phyloP scores from a whole-genome alignment of 2,113 vertebrate species.

The Neoarius graeffei region DNA sequence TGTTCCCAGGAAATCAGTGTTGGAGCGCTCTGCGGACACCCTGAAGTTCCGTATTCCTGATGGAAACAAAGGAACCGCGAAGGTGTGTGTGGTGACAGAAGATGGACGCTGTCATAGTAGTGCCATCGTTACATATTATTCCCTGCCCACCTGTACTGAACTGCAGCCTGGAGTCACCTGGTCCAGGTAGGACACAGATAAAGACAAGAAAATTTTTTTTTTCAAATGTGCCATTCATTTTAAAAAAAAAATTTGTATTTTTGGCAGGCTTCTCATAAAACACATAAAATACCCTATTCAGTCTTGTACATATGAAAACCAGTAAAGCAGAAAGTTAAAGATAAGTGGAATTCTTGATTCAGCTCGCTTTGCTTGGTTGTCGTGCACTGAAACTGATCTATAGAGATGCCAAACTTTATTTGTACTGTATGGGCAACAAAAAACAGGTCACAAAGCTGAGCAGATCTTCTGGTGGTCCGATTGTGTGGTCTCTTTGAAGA shows the following conservation, averaged over 20 bases:
- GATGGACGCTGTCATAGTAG: constrained; percentile 64
- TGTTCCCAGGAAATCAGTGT: constrained; percentile 69
- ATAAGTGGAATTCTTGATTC: background rate
- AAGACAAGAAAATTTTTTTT: background rate
- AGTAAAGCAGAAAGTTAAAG: background rate
- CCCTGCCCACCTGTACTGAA: constrained; percentile 69
- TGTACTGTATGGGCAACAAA: background rate
- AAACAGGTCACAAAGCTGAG: background rate
- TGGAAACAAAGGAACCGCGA: constrained; percentile 75
- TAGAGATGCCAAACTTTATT: background rate
- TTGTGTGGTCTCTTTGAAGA: background rate
- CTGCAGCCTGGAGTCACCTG: constrained; percentile 74
- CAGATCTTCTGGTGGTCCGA: background rate
- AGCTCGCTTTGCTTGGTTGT: background rate
- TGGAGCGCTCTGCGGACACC: constrained; percentile 65
- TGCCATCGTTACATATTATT: constrained; percentile 70
- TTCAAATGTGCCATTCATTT: background rate
- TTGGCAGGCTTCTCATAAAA: background rate
- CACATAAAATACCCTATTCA: background rate
- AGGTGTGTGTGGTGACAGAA: constrained; percentile 71
- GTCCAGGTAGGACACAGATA: constrained; percentile 71
- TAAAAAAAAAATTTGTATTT: background rate
- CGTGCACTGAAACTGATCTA: background rate
- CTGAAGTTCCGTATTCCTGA: constrained; percentile 78
- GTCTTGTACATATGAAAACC: background rate